These are phyloP conservation scores for Scaptomyza polygonia DNA, from an alignment of 2,888 invertebrate species.

Conservation along the genomic window DNA sequence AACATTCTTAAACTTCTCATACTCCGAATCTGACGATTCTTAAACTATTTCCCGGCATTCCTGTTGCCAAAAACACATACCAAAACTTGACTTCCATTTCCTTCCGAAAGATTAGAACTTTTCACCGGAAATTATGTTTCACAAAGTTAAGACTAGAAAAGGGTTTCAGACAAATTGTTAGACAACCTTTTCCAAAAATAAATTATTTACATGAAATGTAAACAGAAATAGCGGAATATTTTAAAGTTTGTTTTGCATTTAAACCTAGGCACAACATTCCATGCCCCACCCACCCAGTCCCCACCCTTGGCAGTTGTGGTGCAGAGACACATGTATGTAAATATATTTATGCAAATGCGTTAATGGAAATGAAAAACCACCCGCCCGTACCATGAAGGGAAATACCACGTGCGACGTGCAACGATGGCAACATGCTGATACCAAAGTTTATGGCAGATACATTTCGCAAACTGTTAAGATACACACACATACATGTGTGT, in stretches of 20 bases:
- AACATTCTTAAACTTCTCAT: no score
- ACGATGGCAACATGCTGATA: constrained; percentile 73
- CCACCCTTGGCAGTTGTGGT: not conserved
- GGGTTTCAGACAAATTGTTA: constrained; percentile 61
- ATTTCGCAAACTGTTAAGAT: constrained; percentile 52
- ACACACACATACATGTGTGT: constrained; percentile 27
- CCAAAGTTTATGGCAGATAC: constrained; percentile 68
- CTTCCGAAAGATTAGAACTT: constrained; percentile 28
- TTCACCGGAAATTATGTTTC: constrained; percentile 58
- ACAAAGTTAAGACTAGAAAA: constrained; percentile 22
- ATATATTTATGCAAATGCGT: constrained; percentile 80
- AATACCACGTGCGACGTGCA: constrained; percentile 15
- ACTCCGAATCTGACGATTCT: no score
- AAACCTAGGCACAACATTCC: constrained; percentile 12
- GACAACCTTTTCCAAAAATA: constrained; percentile 24
- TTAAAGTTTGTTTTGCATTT: constrained; percentile 50
- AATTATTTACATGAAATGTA: not conserved
- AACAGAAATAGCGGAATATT: constrained; percentile 61
- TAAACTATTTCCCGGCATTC: not conserved
- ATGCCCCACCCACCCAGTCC: no score
- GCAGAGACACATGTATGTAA: constrained; percentile 58
- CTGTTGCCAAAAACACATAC: constrained; percentile 17
- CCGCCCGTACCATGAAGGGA: not conserved
- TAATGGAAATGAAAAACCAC: constrained; percentile 65
- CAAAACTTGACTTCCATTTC: constrained; percentile 39